Percentiles rank a stretch among this genome's conserved stretches.
Conservation (phyloP, 2,797 vertebrate species). For the Thunnus albacares region DNA sequence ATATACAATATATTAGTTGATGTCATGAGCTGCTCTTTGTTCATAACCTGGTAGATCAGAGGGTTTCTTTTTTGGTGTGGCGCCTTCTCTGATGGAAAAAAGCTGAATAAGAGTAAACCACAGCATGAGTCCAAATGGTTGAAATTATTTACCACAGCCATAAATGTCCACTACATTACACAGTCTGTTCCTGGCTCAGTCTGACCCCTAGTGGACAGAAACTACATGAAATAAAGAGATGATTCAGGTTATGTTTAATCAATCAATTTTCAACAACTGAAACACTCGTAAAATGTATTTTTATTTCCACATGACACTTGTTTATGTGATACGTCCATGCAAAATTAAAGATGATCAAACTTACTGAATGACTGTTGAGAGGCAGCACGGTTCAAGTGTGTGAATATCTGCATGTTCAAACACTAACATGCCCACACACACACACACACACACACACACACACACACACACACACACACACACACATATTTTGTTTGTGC, state of each 20-base stretch:
- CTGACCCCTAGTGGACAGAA: slow-evolving; percentile 84
- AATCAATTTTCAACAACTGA: neutral
- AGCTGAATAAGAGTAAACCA: neutral
- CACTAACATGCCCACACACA: neutral
- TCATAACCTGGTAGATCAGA: neutral
- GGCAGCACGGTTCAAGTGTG: neutral
- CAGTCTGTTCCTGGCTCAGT: slow-evolving; percentile 59
- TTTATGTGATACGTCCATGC: neutral
- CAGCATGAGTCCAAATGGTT: slow-evolving; percentile 7
- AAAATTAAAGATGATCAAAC: neutral
- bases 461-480: neutral
- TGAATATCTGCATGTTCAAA: slow-evolving; percentile 9
- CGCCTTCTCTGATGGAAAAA: neutral
- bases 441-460: neutral
- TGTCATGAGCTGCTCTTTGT: neutral
- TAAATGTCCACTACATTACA: slow-evolving; percentile 46
- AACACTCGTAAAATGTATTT: neutral
- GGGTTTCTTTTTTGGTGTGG: neutral
- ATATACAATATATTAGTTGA: neutral
- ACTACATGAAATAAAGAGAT: neutral
- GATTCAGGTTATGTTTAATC: too few relatives aligned
- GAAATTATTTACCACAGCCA: neutral
- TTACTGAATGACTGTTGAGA: neutral
- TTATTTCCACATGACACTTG: neutral
- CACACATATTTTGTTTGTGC: too few relatives aligned